These are phyloP conservation scores for Glaucomys volans DNA, from an alignment of 2,113 vertebrate genomes.

Conservation along the genomic window DNA sequence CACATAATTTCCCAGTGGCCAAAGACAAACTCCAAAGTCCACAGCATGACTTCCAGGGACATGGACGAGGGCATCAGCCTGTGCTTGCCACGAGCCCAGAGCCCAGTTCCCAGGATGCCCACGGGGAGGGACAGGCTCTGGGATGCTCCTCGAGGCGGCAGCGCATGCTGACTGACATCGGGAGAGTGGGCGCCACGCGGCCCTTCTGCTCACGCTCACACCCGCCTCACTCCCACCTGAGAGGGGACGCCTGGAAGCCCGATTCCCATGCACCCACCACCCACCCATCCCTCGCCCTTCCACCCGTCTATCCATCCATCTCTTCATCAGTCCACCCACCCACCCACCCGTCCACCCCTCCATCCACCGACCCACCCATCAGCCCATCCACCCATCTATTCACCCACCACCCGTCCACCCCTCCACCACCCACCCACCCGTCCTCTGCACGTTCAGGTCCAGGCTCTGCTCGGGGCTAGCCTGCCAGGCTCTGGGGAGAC, in stretches of 20 bases:
- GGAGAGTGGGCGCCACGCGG: fast-evolving
- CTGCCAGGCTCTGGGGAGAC: background rate
- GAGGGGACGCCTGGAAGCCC: fast-evolving
- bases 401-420: too few relatives aligned
- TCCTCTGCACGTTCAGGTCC: background rate
- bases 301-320: too few relatives aligned
- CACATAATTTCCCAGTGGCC: background rate
- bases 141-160: too few relatives aligned
- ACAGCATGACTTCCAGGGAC: background rate
- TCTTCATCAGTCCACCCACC: too few relatives aligned
- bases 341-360: fast-evolving
- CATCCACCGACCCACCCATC: too few relatives aligned
- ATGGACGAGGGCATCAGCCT: background rate
- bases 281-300: background rate
- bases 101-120: background rate
- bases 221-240: background rate
- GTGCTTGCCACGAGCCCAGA: background rate
- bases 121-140: fast-evolving
- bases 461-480: background rate
- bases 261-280: background rate
- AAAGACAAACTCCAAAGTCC: background rate
- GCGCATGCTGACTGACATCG: too few relatives aligned
- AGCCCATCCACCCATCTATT: too few relatives aligned
- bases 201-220: fast-evolving
- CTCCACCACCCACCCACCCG: fast-evolving